Conservation (phyloP, 2,113 vertebrate species). For the Gallinago paraguaiae region DNA sequence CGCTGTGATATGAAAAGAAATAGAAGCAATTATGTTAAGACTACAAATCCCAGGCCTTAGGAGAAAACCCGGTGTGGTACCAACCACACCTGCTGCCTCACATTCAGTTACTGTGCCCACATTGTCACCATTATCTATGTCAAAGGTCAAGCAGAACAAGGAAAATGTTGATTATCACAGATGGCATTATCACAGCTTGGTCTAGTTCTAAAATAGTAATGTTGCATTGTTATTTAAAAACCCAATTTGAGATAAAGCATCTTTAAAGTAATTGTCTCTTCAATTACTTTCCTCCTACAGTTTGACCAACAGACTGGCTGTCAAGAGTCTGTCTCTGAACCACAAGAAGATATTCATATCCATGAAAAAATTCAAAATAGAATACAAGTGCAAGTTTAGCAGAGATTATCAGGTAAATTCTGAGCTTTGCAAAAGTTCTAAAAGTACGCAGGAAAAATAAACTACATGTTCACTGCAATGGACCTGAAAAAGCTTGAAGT, state of each 20-base stretch:
- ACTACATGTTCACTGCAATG: not conserved
- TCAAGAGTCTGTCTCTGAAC: not conserved
- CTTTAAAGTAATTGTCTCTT: slow-evolving; percentile 26
- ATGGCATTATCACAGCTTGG: not conserved
- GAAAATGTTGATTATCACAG: not conserved
- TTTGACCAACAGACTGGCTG: slow-evolving; percentile 1
- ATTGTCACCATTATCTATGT: not conserved
- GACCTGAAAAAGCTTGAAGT: not conserved
- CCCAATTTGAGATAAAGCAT: not conserved
- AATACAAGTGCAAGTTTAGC: not conserved
- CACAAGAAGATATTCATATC: not conserved
- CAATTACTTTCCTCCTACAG: slow-evolving; percentile 6
- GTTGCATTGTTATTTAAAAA: not conserved
- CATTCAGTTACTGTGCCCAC: not conserved
- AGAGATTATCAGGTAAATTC: not conserved
- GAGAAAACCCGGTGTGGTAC: fast-evolving
- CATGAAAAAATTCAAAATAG: not conserved
- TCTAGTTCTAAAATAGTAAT: not conserved
- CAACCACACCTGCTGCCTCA: not conserved
- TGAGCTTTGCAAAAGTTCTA: not conserved
- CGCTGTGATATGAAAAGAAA: not conserved
- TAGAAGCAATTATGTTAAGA: not conserved
- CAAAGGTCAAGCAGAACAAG: not conserved
- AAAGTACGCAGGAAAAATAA: not conserved
- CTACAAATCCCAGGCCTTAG: not conserved